Conservation (phyloP, 2,888 invertebrate genomes). For the Eucera pruinosa region DNA sequence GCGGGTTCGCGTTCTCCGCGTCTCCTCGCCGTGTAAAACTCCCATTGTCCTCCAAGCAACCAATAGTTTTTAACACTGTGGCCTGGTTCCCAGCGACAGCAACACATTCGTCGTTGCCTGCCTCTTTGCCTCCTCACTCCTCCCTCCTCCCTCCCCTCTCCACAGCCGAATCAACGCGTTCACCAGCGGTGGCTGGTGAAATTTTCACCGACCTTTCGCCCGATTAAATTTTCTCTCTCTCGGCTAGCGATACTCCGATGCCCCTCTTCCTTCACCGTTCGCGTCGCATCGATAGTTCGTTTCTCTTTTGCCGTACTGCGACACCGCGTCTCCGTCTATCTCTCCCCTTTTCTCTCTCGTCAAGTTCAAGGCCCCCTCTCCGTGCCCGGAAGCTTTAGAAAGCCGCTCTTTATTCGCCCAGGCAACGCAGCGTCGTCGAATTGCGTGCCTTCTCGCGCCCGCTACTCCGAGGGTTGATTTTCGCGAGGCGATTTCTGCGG, state of each 20-base stretch:
- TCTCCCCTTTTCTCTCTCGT: neutral
- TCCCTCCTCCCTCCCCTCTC: neutral
- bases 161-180: conserved; percentile 1
- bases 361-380: conserved; percentile 1
- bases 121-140: neutral
- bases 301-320: conserved; percentile 2
- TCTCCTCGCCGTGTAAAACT: neutral
- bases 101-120: conserved; percentile 9
- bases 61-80: conserved; percentile 28
- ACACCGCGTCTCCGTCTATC: neutral
- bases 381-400: too few relatives aligned
- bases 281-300: conserved; percentile 21
- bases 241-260: neutral
- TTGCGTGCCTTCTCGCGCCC: too few relatives aligned
- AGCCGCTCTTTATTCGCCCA: too few relatives aligned
- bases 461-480: too few relatives aligned
- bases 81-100: conserved; percentile 12
- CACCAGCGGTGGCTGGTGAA: conserved; percentile 22
- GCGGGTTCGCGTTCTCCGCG: conserved; percentile 7
- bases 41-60: conserved; percentile 14
- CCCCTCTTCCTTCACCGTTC: conserved; percentile 1
- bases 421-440: too few relatives aligned
- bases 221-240: conserved; percentile 38
- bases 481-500: too few relatives aligned
- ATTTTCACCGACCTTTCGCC: conserved; percentile 33